phyloP scores from a whole-genome alignment of 2,888 invertebrate species.

The Cryptocephalus moraei region DNA sequence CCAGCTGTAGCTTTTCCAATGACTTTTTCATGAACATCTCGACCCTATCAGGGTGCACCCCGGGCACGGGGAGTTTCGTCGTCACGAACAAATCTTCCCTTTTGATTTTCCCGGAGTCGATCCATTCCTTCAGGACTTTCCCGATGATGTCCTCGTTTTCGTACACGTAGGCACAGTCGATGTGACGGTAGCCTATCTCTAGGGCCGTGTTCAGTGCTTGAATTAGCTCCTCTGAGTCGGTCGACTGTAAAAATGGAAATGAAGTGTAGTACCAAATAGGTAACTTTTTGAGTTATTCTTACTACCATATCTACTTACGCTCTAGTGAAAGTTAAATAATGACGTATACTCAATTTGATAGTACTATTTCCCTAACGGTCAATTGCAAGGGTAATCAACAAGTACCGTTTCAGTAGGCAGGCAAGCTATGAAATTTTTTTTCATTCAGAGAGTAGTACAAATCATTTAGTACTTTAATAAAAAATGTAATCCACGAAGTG shows the following conservation, averaged over 20 bases:
- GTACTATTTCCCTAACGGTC: too few species aligned
- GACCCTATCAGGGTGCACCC: slow-evolving; percentile 43
- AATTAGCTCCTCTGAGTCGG: slow-evolving; percentile 50
- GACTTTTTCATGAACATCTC: slow-evolving; percentile 19
- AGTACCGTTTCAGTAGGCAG: too few species aligned
- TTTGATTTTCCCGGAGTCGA: slow-evolving; percentile 52
- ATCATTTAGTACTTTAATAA: too few species aligned
- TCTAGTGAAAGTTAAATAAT: too few species aligned
- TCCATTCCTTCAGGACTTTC: slow-evolving; percentile 56
- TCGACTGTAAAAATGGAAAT: slow-evolving; percentile 40
- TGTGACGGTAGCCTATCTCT: slow-evolving; percentile 67
- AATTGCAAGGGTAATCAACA: too few species aligned
- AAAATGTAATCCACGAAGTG: too few species aligned
- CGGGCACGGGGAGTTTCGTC: slow-evolving; percentile 62
- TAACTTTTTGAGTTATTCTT: too few species aligned
- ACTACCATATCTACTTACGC: too few species aligned
- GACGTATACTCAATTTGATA: too few species aligned
- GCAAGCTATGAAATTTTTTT: too few species aligned
- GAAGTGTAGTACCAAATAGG: too few species aligned
- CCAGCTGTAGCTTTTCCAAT: slow-evolving; percentile 17
- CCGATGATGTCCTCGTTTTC: slow-evolving; percentile 67
- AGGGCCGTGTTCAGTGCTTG: slow-evolving; percentile 58
- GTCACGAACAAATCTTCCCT: slow-evolving; percentile 72
- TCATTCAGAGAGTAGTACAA: too few species aligned
- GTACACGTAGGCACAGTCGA: slow-evolving; percentile 69